These are phyloP conservation scores for Watsonalla binaria DNA, from an alignment of 2,888 invertebrate species.

Conservation along the genomic window DNA sequence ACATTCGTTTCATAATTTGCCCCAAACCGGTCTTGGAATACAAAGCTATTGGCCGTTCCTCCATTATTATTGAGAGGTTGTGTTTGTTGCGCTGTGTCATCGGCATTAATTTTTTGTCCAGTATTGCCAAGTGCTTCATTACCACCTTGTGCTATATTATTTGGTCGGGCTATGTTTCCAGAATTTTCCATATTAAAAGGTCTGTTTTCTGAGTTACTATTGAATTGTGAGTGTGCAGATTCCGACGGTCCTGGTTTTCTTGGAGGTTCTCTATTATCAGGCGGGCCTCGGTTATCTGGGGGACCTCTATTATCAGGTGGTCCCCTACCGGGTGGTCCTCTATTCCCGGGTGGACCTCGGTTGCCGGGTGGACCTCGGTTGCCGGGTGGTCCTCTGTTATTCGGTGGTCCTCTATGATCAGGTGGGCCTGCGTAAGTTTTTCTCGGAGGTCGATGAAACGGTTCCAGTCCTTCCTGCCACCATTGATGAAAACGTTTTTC, in stretches of 20 bases:
- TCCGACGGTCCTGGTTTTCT: constrained; percentile 4
- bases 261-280: constrained; percentile 3
- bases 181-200: neutral
- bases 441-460: constrained; percentile 2
- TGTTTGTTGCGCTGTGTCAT: neutral
- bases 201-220: neutral
- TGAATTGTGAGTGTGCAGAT: constrained; percentile 1
- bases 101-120: constrained; percentile 7
- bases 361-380: neutral
- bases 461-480: constrained; percentile 6
- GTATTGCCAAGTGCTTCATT: constrained; percentile 10
- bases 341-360: constrained; percentile 3
- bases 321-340: constrained; percentile 4
- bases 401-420: constrained; percentile 12
- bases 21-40: too few species aligned
- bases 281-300: constrained; percentile 1
- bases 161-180: constrained; percentile 7
- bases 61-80: constrained; percentile 2
- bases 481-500: constrained; percentile 14
- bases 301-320: constrained; percentile 13
- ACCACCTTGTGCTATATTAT: constrained; percentile 7
- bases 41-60: neutral
- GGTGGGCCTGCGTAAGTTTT: constrained; percentile 14
- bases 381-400: constrained; percentile 9
- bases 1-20: neutral